Percentiles rank a stretch among this genome's conserved stretches.
These are phyloP conservation scores for Lepas anatifera DNA, from an alignment of 2,888 invertebrate species.

Conservation along the genomic window DNA sequence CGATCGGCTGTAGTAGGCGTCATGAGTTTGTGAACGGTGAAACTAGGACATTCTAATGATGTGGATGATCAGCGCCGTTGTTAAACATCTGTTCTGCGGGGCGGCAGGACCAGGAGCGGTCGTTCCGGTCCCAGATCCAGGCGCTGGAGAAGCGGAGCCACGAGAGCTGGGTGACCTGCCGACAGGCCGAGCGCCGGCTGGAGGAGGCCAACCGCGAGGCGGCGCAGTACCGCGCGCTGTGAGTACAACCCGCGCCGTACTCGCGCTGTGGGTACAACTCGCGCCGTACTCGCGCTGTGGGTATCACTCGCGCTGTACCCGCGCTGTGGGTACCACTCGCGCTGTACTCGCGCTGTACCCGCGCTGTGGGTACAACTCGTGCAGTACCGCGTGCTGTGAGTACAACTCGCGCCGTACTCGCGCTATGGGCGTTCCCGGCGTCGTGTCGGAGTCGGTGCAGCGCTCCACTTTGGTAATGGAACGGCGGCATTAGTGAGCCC, in stretches of 20 bases:
- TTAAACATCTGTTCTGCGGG: no score
- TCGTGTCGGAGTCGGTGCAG: no score
- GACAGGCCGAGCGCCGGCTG: conserved; percentile 14
- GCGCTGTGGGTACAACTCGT: no score
- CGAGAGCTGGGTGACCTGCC: conserved; percentile 18
- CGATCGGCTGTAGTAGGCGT: no score
- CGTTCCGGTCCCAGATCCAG: conserved; percentile 15
- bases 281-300: background rate
- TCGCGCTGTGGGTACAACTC: background rate
- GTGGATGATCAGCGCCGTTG: no score
- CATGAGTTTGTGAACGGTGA: no score
- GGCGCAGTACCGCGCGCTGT: conserved; percentile 1
- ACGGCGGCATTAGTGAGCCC: no score
- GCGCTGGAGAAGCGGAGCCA: conserved; percentile 17
- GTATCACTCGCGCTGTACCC: background rate
- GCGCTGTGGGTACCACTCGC: background rate
- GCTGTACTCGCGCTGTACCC: background rate
- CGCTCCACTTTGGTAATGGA: no score
- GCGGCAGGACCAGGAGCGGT: conserved; percentile 17
- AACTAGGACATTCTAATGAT: no score
- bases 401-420: background rate
- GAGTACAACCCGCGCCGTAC: background rate
- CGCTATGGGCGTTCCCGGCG: background rate
- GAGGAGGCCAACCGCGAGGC: conserved; percentile 16
- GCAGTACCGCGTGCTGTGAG: conserved; percentile 5